Conservation (phyloP, 2,113 vertebrate genomes). For the Tamias sibiricus region DNA sequence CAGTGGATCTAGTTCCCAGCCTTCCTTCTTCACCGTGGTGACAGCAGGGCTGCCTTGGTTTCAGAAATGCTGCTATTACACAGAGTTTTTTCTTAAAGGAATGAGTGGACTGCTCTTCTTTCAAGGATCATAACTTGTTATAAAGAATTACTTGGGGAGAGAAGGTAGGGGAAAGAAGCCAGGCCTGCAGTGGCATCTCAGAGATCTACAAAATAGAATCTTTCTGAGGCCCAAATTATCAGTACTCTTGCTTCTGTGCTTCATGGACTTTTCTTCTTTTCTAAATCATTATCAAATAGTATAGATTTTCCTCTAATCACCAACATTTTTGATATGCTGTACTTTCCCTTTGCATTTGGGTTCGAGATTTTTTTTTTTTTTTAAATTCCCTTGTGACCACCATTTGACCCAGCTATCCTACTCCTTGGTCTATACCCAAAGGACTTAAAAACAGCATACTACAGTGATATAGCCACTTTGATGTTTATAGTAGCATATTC, state of each 20-base stretch:
- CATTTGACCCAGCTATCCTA: too few relatives aligned
- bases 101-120: too few relatives aligned
- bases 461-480: too few relatives aligned
- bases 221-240: too few relatives aligned
- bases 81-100: background rate
- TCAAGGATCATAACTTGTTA: too few relatives aligned
- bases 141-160: background rate
- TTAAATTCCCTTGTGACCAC: background rate
- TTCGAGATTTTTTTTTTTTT: background rate
- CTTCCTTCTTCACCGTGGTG: background rate
- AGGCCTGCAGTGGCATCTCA: background rate
- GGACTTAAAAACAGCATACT: too few relatives aligned
- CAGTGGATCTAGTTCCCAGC: background rate
- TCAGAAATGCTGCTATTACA: background rate
- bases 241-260: too few relatives aligned
- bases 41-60: background rate
- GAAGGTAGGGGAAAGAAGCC: background rate
- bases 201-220: background rate
- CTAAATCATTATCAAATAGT: background rate
- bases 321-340: background rate
- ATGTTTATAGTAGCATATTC: too few relatives aligned
- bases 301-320: background rate
- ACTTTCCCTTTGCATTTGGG: background rate
- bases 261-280: too few relatives aligned
- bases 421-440: too few relatives aligned